Percentiles rank a stretch among this genome's conserved stretches.
These are phyloP conservation scores for Venturia canescens DNA, from an alignment of 1,140 invertebrate species.

Conservation along the genomic window DNA sequence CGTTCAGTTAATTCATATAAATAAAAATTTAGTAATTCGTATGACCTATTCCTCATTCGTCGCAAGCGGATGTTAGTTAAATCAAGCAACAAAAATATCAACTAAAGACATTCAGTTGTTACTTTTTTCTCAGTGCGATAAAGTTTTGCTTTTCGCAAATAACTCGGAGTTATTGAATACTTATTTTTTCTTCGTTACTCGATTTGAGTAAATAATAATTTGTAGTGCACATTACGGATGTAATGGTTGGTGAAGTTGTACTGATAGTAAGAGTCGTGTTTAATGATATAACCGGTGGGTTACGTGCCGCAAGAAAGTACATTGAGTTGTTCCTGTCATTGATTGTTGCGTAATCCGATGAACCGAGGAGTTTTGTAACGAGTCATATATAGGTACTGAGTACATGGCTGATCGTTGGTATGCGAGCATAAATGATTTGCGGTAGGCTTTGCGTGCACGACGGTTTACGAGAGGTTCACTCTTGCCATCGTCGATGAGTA, in stretches of 20 bases:
- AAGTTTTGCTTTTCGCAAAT: too few species aligned
- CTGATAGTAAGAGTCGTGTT: not conserved
- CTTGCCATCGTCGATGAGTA: too few species aligned
- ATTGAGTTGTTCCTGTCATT: not conserved
- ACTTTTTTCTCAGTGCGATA: too few species aligned
- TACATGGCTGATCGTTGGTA: not conserved
- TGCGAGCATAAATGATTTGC: not conserved
- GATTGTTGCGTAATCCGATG: slow-evolving; percentile 11
- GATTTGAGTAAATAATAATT: not conserved
- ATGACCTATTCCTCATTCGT: too few species aligned
- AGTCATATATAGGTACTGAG: not conserved
- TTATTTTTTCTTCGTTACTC: too few species aligned
- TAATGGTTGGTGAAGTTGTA: not conserved
- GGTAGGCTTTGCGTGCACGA: not conserved
- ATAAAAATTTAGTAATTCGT: too few species aligned
- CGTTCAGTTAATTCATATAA: too few species aligned
- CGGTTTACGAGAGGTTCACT: not conserved
- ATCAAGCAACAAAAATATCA: too few species aligned
- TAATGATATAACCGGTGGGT: slow-evolving; percentile 11
- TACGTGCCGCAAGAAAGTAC: slow-evolving; percentile 30
- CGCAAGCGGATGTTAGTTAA: too few species aligned
- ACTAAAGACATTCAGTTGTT: too few species aligned
- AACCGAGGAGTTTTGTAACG: slow-evolving; percentile 16
- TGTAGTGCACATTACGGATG: not conserved
- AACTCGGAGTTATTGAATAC: too few species aligned